These are phyloP conservation scores for Pseudochaenichthys georgianus DNA, from an alignment of 2,797 vertebrate species.

Conservation along the genomic window DNA sequence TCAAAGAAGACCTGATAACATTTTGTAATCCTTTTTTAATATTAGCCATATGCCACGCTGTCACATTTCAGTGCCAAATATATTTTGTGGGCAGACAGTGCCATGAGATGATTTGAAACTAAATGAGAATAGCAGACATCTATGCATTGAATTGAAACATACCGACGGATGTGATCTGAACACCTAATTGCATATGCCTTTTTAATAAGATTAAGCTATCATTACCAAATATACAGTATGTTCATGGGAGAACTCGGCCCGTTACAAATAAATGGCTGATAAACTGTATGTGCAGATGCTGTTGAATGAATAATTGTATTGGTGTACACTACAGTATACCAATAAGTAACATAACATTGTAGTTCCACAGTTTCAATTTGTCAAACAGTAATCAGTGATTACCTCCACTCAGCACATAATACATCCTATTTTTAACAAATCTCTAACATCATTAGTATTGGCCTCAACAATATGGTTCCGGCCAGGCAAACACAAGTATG, in stretches of 20 bases:
- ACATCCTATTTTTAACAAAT: neutral
- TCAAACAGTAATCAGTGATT: no score
- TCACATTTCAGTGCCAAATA: slow-evolving; percentile 9
- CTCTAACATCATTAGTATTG: neutral
- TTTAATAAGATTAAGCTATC: neutral
- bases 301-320: no score
- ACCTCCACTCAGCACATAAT: no score
- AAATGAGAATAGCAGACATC: neutral
- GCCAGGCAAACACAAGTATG: neutral
- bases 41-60: neutral
- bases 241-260: neutral
- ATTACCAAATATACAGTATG: neutral
- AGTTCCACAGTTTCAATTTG: neutral
- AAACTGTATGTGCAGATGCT: neutral
- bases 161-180: neutral
- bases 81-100: neutral
- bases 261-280: neutral
- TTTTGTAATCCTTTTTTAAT: neutral
- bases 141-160: neutral
- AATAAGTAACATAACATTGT: neutral
- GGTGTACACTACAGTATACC: no score
- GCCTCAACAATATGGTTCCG: neutral
- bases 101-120: neutral
- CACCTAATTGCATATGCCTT: neutral
- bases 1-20: neutral